Evolutionary conservation across 64 coral and sea anemone species (phyloP).

Genomic region (Anthopleura sola): DNA sequence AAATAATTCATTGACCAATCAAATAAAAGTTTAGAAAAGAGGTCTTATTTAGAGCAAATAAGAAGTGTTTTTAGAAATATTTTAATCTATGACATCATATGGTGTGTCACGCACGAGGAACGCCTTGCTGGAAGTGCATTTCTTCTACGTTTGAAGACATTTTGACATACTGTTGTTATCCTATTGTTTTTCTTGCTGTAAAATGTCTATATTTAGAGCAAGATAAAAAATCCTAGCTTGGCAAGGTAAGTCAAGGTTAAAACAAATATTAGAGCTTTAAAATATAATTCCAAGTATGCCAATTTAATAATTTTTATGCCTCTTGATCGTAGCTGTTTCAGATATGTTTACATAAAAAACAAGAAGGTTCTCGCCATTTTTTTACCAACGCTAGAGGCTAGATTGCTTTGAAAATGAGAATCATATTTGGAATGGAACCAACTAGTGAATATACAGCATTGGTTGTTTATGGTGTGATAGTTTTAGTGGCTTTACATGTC

Average conservation of each 20-base stretch:
- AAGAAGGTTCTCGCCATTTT: background rate
- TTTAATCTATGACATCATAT: conserved; percentile 2
- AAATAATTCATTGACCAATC: conserved; percentile 4
- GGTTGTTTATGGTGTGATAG: conserved; percentile 86
- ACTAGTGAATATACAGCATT: conserved; percentile 58
- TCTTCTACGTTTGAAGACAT: background rate
- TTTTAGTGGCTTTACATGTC: conserved; percentile 86
- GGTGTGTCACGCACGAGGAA: background rate
- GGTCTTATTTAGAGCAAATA: background rate
- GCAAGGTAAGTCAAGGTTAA: background rate
- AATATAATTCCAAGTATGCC: background rate
- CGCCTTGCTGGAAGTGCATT: background rate
- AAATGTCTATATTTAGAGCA: background rate
- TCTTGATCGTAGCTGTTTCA: background rate
- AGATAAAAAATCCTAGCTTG: background rate
- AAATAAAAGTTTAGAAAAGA: background rate
- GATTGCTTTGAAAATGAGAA: background rate
- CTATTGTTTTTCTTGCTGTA: background rate
- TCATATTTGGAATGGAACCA: conserved; percentile 3
- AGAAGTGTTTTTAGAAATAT: background rate
- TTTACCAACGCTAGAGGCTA: background rate
- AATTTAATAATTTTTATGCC: background rate
- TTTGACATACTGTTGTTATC: background rate
- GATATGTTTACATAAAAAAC: background rate
- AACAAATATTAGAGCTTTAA: background rate